Percentiles rank a stretch among this genome's conserved stretches.
phyloP scores from a whole-genome alignment of 2,888 invertebrate species.

The Epicampocera succincta region DNA sequence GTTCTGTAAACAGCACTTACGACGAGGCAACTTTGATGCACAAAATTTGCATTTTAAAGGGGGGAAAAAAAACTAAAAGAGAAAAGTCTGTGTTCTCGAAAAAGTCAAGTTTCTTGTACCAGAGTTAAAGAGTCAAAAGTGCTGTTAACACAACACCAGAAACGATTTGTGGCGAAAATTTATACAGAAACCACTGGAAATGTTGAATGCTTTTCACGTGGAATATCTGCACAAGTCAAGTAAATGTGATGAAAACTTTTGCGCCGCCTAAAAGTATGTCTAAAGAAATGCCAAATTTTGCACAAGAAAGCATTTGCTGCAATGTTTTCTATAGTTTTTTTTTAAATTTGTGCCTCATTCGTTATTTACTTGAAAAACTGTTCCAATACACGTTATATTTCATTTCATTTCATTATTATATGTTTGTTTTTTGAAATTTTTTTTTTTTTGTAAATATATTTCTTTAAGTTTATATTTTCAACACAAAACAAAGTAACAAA shows the following conservation, averaged over 20 bases:
- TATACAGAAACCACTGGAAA: no score
- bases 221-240: no score
- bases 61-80: no score
- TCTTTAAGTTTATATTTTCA: constrained; percentile 52
- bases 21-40: constrained; percentile 5
- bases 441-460: constrained; percentile 55
- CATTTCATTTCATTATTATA: no score
- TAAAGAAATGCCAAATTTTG: background rate
- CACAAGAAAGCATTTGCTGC: background rate
- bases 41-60: no score
- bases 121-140: no score
- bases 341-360: constrained; percentile 6
- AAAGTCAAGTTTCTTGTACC: no score
- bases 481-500: constrained; percentile 24
- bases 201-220: no score
- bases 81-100: no score
- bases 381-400: background rate
- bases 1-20: no score
- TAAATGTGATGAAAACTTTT: background rate
- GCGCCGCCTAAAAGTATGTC: constrained; percentile 6
- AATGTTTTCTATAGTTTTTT: background rate
- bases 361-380: background rate
- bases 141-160: no score
- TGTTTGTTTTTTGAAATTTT: constrained; percentile 24
- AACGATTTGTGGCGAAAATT: no score